Evolutionary conservation across 2,113 vertebrate genomes (phyloP).

Genomic region (Sialia sialis): DNA sequence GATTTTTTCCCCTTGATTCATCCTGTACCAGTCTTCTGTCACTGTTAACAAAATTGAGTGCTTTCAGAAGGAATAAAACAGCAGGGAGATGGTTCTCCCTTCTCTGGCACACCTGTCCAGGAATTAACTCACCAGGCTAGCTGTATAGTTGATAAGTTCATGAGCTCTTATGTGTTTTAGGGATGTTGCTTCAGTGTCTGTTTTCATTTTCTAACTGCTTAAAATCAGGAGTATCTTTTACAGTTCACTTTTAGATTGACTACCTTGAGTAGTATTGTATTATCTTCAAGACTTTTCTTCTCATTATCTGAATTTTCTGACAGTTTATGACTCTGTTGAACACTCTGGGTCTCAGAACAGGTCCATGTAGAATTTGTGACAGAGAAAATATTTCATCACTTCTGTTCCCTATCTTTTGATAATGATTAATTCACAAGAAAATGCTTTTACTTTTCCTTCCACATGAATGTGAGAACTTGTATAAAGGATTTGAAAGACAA

Average conservation of each 20-base stretch:
- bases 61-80: not conserved
- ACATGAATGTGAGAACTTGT: not conserved
- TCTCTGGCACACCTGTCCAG: not conserved
- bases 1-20: not conserved
- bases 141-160: not conserved
- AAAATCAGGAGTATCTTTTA: not conserved
- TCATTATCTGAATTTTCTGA: not conserved
- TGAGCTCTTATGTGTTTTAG: not conserved
- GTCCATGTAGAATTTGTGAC: not conserved
- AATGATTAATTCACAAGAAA: not conserved
- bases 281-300: not conserved
- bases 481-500: not conserved
- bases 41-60: not conserved
- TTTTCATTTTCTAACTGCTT: not conserved
- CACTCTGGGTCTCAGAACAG: not conserved
- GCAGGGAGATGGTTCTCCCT: not conserved
- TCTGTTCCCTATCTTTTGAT: not conserved
- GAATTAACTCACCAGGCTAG: not conserved
- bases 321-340: not conserved
- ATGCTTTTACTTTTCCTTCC: not conserved
- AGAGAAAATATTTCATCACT: not conserved
- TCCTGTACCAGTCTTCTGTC: not conserved
- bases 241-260: not conserved
- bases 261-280: not conserved
- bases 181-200: not conserved